phyloP scores from a whole-genome alignment of 2,797 vertebrate species.

The Corythornis leucogaster region DNA sequence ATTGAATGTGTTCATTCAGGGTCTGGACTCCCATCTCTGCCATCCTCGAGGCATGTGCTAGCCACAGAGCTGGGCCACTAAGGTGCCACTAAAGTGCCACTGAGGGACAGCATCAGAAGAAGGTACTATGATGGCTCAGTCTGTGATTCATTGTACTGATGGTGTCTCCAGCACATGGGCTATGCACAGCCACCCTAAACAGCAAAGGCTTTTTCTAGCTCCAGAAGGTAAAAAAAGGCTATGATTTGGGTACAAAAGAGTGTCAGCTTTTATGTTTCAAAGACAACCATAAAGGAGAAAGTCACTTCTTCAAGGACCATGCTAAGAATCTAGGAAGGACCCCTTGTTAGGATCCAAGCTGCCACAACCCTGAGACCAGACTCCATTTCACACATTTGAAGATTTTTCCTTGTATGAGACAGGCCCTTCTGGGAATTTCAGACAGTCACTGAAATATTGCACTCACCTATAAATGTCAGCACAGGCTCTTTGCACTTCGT shows the following conservation, averaged over 20 bases:
- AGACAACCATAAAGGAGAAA: not conserved
- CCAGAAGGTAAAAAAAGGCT: not conserved
- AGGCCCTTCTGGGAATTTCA: not conserved
- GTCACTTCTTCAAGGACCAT: not conserved
- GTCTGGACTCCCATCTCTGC: not conserved
- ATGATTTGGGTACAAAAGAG: not conserved
- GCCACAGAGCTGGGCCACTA: not conserved
- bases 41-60: accelerated
- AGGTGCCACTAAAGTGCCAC: too few species aligned
- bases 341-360: not conserved
- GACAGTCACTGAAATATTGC: not conserved
- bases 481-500: not conserved
- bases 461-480: not conserved
- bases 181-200: not conserved
- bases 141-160: not conserved
- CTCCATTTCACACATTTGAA: not conserved
- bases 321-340: not conserved
- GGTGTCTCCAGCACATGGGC: not conserved
- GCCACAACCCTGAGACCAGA: not conserved
- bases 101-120: not conserved
- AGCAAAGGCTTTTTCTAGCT: not conserved
- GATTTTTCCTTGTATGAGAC: not conserved
- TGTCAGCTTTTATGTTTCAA: not conserved
- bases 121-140: not conserved
- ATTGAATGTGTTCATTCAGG: not conserved